Evolutionary conservation across 1,140 invertebrate genomes (phyloP).

Genomic region (Drosophila elegans): DNA sequence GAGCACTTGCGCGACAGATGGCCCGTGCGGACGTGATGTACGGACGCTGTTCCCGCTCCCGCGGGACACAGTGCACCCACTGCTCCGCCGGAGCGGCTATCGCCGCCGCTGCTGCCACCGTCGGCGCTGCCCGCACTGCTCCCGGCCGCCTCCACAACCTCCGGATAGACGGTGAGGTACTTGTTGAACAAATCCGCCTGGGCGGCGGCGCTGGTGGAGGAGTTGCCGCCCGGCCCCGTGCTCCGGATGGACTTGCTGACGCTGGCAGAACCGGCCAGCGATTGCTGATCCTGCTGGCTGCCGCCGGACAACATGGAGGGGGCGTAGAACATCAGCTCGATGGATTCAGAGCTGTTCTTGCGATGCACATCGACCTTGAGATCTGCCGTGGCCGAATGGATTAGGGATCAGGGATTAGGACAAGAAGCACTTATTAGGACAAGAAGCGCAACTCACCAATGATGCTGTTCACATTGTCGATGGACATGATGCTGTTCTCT

Average conservation of each 20-base stretch:
- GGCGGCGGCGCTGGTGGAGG: slow-evolving; percentile 39
- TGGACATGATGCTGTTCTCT: slow-evolving; percentile 87
- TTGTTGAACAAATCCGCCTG: slow-evolving; percentile 64
- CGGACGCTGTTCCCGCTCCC: not conserved
- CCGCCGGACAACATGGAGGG: slow-evolving; percentile 72
- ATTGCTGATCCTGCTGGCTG: slow-evolving; percentile 80
- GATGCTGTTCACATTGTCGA: slow-evolving; percentile 88
- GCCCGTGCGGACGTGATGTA: slow-evolving; percentile 41
- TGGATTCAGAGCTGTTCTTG: slow-evolving; percentile 95
- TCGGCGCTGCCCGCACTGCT: slow-evolving; percentile 45
- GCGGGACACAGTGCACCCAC: not conserved
- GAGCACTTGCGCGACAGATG: slow-evolving; percentile 75
- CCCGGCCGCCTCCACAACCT: slow-evolving; percentile 52
- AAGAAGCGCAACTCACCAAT: slow-evolving; percentile 86
- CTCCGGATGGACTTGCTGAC: slow-evolving; percentile 76
- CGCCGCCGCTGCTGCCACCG: slow-evolving; percentile 34
- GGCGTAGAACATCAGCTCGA: slow-evolving; percentile 84
- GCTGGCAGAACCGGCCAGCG: slow-evolving; percentile 71
- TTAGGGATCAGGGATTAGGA: no score
- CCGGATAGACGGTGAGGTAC: slow-evolving; percentile 77
- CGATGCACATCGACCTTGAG: slow-evolving; percentile 96
- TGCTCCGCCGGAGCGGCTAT: slow-evolving; percentile 18
- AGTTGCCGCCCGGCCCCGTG: slow-evolving; percentile 16
- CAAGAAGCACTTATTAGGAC: no score
- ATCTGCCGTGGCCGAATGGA: slow-evolving; percentile 85